Base-by-base conservation (phyloP, 1,140 invertebrate genomes). In the Diorhabda carinulata region DNA sequence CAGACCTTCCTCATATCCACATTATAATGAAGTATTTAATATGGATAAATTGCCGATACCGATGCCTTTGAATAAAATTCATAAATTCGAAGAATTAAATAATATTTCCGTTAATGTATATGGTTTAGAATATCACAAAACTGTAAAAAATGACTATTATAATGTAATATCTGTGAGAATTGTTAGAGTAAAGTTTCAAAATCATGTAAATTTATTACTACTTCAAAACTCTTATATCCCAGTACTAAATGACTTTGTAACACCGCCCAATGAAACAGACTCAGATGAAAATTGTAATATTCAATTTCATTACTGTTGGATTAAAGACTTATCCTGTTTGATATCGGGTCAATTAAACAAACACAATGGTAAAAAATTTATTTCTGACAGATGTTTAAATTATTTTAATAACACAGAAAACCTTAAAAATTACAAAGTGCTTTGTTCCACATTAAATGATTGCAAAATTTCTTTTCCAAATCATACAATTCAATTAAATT, bases 1-100 rank as follows among this genome's bases (percentile, higher is more conserved):
- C n/a, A n/a, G n/a, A n/a, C n/a, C n/a, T n/a, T n/a, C n/a, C n/a
- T n/a, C n/a, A n/a, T n/a, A n/a, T n/a, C n/a, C n/a, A n/a, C n/a
- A n/a, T n/a, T n/a, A n/a, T n/a, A n/a, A n/a, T n/a, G n/a, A n/a
- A n/a, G n/a, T n/a, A n/a, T n/a, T n/a, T n/a, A n/a, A n/a, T n/a
- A n/a, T n/a, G n/a, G n/a, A n/a, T n/a, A n/a, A n/a, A n/a, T n/a
- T n/a, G n/a, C n/a, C n/a, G n/a, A n/a, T n/a, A n/a, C 81, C 80
- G 5, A 73, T 82, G 8, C 76, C 76, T 73, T 69, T 83, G 64
- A 71, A 64, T 58, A 77, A 81, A 75, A 77, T 82, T 64, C 40
- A 44, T 64, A 79, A 79, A 76, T 74, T 83, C 68, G 79, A 82
- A 76, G 10, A 64, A 64, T 47, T 64, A 40, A 56, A 64, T 52